These are phyloP conservation scores for Sylvia atricapilla DNA, from an alignment of 2,113 vertebrate species.

Conservation along the genomic window DNA sequence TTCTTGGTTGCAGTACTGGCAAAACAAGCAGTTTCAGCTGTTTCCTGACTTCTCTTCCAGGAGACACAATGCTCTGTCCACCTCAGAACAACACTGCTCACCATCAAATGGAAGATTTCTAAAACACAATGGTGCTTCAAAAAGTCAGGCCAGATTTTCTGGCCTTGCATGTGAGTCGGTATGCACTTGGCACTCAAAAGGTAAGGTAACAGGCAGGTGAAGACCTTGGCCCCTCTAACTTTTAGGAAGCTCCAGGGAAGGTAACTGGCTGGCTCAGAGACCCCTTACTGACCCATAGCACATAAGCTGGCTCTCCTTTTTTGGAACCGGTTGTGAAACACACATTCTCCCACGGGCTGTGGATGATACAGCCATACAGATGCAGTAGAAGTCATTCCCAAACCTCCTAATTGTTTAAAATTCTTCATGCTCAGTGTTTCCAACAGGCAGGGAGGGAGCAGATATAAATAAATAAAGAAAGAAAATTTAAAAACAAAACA, in stretches of 20 bases:
- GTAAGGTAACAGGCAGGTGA: neutral
- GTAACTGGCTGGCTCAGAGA: neutral
- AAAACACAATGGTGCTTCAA: neutral
- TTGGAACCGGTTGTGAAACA: neutral
- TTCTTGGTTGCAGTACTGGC: neutral
- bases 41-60: neutral
- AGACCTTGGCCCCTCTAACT: neutral
- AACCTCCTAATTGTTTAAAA: neutral
- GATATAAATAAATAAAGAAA: neutral
- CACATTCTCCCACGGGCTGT: neutral
- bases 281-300: neutral
- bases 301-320: neutral
- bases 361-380: neutral
- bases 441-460: neutral
- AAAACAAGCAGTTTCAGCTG: neutral
- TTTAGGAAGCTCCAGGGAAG: neutral
- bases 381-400: neutral
- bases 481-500: no score
- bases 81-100: neutral
- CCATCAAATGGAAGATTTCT: neutral
- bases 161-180: neutral
- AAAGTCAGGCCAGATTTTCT: neutral
- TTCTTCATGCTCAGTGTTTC: neutral
- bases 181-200: neutral
- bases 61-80: neutral